Evolutionary conservation across 2,888 invertebrate species (phyloP).

Genomic region (Bedellia somnulentella): DNA sequence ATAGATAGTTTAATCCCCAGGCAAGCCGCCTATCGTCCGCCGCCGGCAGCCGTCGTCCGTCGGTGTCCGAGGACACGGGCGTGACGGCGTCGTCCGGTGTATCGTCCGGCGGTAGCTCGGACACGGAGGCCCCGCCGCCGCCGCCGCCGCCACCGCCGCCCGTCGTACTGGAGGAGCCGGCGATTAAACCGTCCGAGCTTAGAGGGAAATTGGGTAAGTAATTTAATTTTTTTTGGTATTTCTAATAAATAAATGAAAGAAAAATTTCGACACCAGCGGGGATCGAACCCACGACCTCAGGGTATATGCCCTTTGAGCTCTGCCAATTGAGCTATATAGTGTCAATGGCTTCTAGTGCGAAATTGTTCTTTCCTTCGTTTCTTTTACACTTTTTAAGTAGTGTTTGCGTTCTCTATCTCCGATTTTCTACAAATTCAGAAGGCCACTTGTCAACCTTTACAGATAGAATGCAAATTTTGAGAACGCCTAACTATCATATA

Average conservation of each 20-base stretch:
- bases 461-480: too few species aligned
- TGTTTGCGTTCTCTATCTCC: too few species aligned
- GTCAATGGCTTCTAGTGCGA: too few species aligned
- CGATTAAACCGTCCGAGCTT: constrained; percentile 66
- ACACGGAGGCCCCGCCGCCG: constrained; percentile 64
- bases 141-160: constrained; percentile 42
- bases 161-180: constrained; percentile 69
- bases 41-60: constrained; percentile 43
- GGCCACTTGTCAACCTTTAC: too few species aligned
- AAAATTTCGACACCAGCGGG: too few species aligned
- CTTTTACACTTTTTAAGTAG: too few species aligned
- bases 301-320: not conserved
- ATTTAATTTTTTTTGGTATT: not conserved
- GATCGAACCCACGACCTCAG: too few species aligned
- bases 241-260: too few species aligned
- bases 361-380: too few species aligned
- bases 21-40: constrained; percentile 49
- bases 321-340: too few species aligned
- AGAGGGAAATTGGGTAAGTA: constrained; percentile 45
- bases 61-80: constrained; percentile 33
- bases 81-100: constrained; percentile 44
- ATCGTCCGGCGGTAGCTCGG: constrained; percentile 42
- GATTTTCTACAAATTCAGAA: too few species aligned
- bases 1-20: constrained; percentile 16
- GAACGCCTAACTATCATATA: too few species aligned